Conservation (phyloP, 2,113 vertebrate genomes). For the human region DNA sequence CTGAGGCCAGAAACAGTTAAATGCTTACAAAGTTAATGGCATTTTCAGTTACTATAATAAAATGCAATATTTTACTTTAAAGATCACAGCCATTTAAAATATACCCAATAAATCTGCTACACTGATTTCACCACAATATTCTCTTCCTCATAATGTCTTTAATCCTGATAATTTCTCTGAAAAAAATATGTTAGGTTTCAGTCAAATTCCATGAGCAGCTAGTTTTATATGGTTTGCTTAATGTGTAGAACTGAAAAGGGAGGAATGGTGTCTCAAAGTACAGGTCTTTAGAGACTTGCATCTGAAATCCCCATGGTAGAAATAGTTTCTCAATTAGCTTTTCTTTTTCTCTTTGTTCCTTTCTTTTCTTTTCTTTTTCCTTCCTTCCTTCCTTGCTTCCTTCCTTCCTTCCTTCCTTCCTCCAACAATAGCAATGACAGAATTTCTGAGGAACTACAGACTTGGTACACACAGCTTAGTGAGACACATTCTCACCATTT, state of each 20-base stretch:
- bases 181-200: not conserved
- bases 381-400: no score
- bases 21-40: constrained; percentile 45
- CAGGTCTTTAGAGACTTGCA: not conserved
- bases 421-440: not conserved
- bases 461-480: not conserved
- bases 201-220: not conserved
- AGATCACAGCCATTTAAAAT: constrained; percentile 55
- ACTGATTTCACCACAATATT: not conserved
- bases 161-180: not conserved
- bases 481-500: not conserved
- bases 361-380: not conserved
- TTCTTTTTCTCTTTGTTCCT: not conserved
- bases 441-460: not conserved
- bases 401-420: no score
- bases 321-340: not conserved
- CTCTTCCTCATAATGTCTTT: constrained; percentile 25
- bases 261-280: not conserved
- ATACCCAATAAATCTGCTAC: constrained; percentile 39
- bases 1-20: constrained; percentile 42
- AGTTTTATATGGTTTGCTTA: constrained; percentile 2
- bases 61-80: constrained; percentile 62
- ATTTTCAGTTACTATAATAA: constrained; percentile 59
- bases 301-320: not conserved
- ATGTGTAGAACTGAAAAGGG: not conserved